phyloP scores from a whole-genome alignment of 2,113 vertebrate genomes.

The Neotoma lepida region DNA sequence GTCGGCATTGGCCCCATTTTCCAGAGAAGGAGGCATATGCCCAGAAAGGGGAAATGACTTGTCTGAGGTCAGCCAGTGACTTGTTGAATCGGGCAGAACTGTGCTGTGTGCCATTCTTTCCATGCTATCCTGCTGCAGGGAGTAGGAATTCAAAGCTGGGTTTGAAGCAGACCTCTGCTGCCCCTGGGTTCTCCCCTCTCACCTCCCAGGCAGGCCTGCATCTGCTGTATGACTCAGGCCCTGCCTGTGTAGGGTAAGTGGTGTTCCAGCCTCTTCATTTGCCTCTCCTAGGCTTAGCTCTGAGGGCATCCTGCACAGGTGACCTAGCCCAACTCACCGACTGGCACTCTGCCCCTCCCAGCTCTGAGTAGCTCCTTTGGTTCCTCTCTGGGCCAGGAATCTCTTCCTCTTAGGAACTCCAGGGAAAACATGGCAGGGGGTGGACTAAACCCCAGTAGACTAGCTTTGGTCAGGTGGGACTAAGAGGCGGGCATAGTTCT shows the following conservation, averaged over 20 bases:
- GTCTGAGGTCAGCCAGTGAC: conserved; percentile 41
- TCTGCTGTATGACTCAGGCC: conserved; percentile 66
- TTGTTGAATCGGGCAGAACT: conserved; percentile 4
- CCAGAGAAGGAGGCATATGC: conserved; percentile 33
- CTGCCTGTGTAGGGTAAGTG: conserved; percentile 37
- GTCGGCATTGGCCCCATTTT: conserved; percentile 49
- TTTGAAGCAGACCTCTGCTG: conserved; percentile 44
- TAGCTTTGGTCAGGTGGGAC: conserved; percentile 20
- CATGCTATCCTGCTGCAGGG: not conserved
- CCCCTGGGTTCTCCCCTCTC: conserved; percentile 36
- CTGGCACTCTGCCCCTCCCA: not conserved
- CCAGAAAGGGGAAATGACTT: conserved; percentile 48
- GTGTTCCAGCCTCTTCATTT: conserved; percentile 44
- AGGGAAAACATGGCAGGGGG: conserved; percentile 14
- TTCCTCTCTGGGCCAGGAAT: conserved; percentile 25
- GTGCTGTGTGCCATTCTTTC: conserved; percentile 5
- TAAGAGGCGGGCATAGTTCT: conserved; percentile 20
- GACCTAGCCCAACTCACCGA: conserved; percentile 1
- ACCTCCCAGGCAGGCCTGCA: conserved; percentile 20
- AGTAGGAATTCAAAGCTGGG: conserved; percentile 33
- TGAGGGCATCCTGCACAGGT: not conserved
- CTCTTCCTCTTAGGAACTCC: conserved; percentile 35
- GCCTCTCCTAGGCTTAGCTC: conserved; percentile 11
- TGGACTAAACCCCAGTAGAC: not conserved
- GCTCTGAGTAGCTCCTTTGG: conserved; percentile 19